These are phyloP conservation scores for Phoenicopterus ruber DNA, from an alignment of 2,113 vertebrate species.

Conservation along the genomic window DNA sequence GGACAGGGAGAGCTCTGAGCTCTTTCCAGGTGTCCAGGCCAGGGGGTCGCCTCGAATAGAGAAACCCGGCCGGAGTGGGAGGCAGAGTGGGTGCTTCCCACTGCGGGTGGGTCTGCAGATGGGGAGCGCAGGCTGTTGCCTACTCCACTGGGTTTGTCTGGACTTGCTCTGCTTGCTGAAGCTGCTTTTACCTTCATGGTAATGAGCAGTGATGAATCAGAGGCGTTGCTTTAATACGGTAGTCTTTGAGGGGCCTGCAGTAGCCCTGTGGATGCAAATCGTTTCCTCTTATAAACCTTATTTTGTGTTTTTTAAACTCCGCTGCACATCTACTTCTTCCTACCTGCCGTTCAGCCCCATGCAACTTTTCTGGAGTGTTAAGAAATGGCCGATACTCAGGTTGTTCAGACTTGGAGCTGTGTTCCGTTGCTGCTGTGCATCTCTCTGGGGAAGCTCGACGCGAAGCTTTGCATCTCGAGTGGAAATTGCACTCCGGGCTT, in stretches of 20 bases:
- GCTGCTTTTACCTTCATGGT: neutral
- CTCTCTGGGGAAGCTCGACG: neutral
- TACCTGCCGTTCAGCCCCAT: rapidly evolving
- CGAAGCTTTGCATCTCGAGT: neutral
- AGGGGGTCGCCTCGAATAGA: neutral
- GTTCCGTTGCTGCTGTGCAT: neutral
- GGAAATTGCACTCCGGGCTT: neutral
- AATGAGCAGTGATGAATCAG: neutral
- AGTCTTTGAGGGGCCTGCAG: neutral
- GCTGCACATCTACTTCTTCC: neutral
- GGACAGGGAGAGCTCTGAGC: neutral
- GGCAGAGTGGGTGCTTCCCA: neutral
- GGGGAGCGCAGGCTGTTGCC: neutral
- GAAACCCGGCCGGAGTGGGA: rapidly evolving
- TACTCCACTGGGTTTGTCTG: neutral
- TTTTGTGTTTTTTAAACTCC: neutral
- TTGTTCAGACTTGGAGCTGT: neutral
- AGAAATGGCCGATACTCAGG: neutral
- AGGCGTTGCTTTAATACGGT: neutral
- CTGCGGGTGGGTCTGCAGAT: neutral
- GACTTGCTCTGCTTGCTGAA: neutral
- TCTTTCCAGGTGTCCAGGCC: neutral
- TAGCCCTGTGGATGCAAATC: neutral
- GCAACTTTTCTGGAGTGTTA: neutral
- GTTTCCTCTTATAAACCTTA: neutral